Conservation (phyloP, 2,888 invertebrate species). For the Ophion slaviceki region DNA sequence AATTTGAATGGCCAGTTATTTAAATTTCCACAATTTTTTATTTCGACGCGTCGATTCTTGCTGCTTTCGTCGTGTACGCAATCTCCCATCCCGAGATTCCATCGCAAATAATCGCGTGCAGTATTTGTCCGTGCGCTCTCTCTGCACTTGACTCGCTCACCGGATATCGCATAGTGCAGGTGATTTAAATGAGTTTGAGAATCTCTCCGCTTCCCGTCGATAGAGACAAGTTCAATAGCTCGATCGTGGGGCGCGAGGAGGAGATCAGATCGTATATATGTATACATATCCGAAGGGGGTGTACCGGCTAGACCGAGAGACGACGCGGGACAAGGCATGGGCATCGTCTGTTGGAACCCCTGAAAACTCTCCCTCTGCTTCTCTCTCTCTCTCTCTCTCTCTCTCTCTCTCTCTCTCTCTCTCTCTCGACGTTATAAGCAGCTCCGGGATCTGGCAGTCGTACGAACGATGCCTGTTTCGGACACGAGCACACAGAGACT, state of each 20-base stretch:
- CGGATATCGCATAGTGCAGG: constrained; percentile 68
- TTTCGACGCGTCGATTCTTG: neutral
- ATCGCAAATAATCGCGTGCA: constrained; percentile 30
- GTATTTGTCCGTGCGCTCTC: constrained; percentile 35
- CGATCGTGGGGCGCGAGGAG: constrained; percentile 17
- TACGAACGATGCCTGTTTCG: constrained; percentile 69
- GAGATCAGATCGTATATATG: neutral
- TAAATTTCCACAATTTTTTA: neutral
- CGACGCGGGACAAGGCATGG: constrained; percentile 43
- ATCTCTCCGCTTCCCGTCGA: constrained; percentile 43
- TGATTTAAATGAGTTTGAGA: constrained; percentile 75
- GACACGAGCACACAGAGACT: constrained; percentile 71
- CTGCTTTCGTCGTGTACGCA: neutral
- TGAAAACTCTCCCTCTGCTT: constrained; percentile 45
- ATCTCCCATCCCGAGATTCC: constrained; percentile 4
- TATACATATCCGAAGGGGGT: constrained; percentile 44
- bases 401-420: constrained; percentile 41
- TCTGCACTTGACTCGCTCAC: constrained; percentile 55
- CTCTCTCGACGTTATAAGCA: constrained; percentile 50
- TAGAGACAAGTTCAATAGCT: constrained; percentile 53
- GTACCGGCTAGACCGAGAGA: constrained; percentile 56
- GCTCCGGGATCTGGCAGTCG: constrained; percentile 53
- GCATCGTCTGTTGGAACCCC: constrained; percentile 61
- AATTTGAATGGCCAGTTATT: neutral
- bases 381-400: constrained; percentile 32